Evolutionary conservation across 2,797 vertebrate genomes (phyloP).

Genomic region (Spheniscus humboldti): DNA sequence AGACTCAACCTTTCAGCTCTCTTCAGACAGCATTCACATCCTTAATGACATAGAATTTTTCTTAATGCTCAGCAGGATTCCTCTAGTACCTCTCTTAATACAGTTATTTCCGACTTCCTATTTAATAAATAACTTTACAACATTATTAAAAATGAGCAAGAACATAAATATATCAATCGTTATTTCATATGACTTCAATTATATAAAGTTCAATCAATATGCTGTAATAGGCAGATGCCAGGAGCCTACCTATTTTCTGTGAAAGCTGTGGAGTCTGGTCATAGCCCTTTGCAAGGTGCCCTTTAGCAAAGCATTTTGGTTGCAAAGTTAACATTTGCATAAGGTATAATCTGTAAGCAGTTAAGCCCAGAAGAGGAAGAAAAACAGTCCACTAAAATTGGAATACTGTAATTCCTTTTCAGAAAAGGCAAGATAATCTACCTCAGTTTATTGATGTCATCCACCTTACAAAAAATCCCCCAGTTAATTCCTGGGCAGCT

Average conservation of each 20-base stretch:
- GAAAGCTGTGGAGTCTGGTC: neutral
- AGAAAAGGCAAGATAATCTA: conserved; percentile 34
- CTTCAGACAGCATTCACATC: neutral
- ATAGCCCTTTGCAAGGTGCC: neutral
- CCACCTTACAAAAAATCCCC: neutral
- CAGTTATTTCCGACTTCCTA: neutral
- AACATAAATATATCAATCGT: neutral
- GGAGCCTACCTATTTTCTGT: neutral
- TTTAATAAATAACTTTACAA: neutral
- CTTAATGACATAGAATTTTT: conserved; percentile 14
- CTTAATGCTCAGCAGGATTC: conserved; percentile 9
- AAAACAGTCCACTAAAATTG: conserved; percentile 15
- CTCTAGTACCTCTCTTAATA: neutral
- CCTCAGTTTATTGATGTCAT: neutral
- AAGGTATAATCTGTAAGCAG: conserved; percentile 7
- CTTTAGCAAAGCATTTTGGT: neutral
- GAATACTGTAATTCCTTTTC: conserved; percentile 15
- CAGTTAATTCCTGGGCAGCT: conserved; percentile 14
- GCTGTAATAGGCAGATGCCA: neutral
- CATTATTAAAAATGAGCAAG: neutral
- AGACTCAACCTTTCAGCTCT: conserved; percentile 8
- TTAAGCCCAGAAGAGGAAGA: conserved; percentile 27
- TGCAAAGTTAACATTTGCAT: conserved; percentile 5
- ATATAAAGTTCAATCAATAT: neutral
- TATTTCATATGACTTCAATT: neutral